Conservation (phyloP, 2,113 vertebrate genomes). For the Carettochelys insculpta region DNA sequence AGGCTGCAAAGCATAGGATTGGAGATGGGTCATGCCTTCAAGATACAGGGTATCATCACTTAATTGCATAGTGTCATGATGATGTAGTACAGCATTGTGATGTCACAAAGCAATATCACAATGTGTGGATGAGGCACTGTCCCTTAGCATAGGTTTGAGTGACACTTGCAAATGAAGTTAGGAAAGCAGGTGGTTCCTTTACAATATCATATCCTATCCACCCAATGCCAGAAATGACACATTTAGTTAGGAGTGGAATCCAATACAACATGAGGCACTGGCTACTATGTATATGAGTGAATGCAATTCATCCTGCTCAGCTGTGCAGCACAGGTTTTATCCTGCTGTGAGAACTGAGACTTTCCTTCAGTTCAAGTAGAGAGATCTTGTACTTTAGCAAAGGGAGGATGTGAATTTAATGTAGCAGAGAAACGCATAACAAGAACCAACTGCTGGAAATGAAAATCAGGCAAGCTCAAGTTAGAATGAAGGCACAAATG, state of each 20-base stretch:
- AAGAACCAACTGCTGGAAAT: neutral
- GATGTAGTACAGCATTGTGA: neutral
- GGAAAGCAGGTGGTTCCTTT: neutral
- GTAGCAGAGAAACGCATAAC: neutral
- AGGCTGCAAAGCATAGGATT: neutral
- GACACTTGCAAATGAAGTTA: neutral
- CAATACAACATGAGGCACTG: neutral
- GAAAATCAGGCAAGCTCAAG: neutral
- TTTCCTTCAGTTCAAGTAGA: neutral
- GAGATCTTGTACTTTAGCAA: neutral
- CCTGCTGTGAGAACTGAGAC: neutral
- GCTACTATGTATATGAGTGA: neutral
- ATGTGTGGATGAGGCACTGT: neutral
- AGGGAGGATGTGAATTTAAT: neutral
- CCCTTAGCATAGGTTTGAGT: neutral
- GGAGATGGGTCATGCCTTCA: neutral
- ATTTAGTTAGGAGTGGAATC: neutral
- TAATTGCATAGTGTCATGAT: neutral
- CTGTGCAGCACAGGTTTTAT: neutral
- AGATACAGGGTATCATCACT: neutral
- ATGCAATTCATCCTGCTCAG: neutral
- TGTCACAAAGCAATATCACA: neutral
- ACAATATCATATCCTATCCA: neutral
- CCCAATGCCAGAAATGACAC: neutral
- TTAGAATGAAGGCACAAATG: neutral